A percentile compares a stretch with the other conserved stretches of the same genome.
Evolutionary conservation across 2,113 vertebrate genomes (phyloP).

Genomic region (Melanocharis versteri): DNA sequence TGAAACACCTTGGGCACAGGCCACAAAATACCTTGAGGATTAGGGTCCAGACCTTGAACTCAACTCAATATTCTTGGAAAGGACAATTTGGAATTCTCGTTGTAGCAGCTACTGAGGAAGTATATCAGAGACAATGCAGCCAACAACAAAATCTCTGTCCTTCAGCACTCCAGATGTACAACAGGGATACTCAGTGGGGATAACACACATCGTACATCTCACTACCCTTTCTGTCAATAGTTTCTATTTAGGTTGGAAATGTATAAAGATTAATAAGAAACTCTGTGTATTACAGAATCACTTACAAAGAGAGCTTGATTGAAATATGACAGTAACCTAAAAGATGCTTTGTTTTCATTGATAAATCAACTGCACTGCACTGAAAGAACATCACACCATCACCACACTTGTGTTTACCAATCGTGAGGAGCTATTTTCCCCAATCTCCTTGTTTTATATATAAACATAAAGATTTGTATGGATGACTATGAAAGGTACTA

Average conservation of each 20-base stretch:
- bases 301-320: background rate
- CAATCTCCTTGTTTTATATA: background rate
- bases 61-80: background rate
- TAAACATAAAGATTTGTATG: background rate
- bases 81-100: background rate
- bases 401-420: background rate
- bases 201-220: background rate
- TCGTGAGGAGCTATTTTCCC: background rate
- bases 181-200: background rate
- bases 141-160: slow-evolving; percentile 17
- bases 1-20: background rate
- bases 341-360: background rate
- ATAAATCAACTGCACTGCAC: background rate
- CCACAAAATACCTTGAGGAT: slow-evolving; percentile 19
- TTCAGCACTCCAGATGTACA: slow-evolving; percentile 26
- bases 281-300: background rate
- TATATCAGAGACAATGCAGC: background rate
- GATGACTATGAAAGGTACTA: background rate
- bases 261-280: background rate
- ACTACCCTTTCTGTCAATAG: background rate
- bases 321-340: background rate
- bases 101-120: background rate
- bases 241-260: background rate
- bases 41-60: slow-evolving; percentile 28
- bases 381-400: background rate